These are phyloP conservation scores for Diadegma fenestrale DNA, from an alignment of 2,888 invertebrate species.

Conservation along the genomic window DNA sequence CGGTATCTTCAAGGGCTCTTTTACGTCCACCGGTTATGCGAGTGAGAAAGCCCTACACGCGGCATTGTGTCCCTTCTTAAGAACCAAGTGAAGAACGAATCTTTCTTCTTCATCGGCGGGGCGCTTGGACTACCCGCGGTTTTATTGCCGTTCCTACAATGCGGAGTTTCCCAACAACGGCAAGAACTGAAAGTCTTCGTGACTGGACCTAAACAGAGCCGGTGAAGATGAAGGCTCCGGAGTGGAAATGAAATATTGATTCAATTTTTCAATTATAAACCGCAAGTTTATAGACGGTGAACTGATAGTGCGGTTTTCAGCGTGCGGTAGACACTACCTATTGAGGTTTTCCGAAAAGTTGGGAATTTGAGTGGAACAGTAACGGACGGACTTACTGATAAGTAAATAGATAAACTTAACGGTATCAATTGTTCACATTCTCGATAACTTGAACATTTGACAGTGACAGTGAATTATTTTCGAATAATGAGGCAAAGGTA, in stretches of 20 bases:
- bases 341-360: background rate
- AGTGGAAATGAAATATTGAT: slow-evolving; percentile 18
- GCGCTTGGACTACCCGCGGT: slow-evolving; percentile 58
- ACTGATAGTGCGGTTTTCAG: slow-evolving; percentile 36
- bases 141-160: slow-evolving; percentile 51
- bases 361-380: slow-evolving; percentile 1
- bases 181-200: background rate
- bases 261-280: slow-evolving; percentile 8
- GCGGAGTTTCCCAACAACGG: slow-evolving; percentile 9
- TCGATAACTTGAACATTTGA: background rate
- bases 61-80: slow-evolving; percentile 35
- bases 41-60: slow-evolving; percentile 34
- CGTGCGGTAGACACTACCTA: background rate
- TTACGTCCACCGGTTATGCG: slow-evolving; percentile 19
- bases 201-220: slow-evolving; percentile 14
- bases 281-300: slow-evolving; percentile 44
- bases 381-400: background rate
- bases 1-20: background rate
- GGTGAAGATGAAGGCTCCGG: slow-evolving; percentile 40
- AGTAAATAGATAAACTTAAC: background rate
- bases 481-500: slow-evolving; percentile 17
- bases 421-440: slow-evolving; percentile 18
- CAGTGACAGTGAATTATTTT: slow-evolving; percentile 2
- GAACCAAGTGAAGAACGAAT: slow-evolving; percentile 50
- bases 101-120: slow-evolving; percentile 60